These are phyloP conservation scores for Trissonchulus sp. DNA, from an alignment of 2,888 invertebrate genomes.

Conservation along the genomic window DNA sequence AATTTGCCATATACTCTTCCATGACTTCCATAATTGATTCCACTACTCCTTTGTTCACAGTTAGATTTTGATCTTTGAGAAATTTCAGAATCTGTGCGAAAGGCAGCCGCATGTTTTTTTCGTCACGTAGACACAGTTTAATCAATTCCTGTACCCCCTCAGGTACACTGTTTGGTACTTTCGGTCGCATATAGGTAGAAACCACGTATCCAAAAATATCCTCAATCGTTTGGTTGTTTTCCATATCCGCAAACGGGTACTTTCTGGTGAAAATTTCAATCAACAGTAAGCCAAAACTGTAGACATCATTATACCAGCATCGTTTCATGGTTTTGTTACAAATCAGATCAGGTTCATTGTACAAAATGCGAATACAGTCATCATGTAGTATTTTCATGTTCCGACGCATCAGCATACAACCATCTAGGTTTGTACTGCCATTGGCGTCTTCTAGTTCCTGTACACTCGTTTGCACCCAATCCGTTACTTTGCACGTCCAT, in stretches of 20 bases:
- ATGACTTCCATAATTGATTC: background rate
- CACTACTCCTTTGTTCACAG: background rate
- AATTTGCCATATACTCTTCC: conserved; percentile 21
- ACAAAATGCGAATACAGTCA: background rate
- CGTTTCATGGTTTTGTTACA: too few species aligned
- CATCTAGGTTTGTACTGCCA: background rate
- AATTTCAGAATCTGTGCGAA: background rate
- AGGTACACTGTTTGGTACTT: background rate
- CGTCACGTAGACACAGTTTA: background rate
- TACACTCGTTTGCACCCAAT: conserved; percentile 7
- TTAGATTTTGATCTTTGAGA: background rate
- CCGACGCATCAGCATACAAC: too few species aligned
- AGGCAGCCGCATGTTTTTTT: background rate
- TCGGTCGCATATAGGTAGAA: background rate
- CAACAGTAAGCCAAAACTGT: conserved; percentile 12
- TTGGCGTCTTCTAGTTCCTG: conserved; percentile 15
- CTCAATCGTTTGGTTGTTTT: too few species aligned
- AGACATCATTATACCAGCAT: background rate
- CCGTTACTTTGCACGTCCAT: background rate
- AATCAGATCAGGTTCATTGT: conserved; percentile 15
- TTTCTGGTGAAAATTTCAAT: conserved; percentile 7
- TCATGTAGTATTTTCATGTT: too few species aligned
- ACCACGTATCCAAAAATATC: too few species aligned
- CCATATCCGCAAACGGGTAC: too few species aligned
- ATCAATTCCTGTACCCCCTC: background rate